Evolutionary conservation across 2,888 invertebrate genomes (phyloP).

Genomic region (Tipula unca): DNA sequence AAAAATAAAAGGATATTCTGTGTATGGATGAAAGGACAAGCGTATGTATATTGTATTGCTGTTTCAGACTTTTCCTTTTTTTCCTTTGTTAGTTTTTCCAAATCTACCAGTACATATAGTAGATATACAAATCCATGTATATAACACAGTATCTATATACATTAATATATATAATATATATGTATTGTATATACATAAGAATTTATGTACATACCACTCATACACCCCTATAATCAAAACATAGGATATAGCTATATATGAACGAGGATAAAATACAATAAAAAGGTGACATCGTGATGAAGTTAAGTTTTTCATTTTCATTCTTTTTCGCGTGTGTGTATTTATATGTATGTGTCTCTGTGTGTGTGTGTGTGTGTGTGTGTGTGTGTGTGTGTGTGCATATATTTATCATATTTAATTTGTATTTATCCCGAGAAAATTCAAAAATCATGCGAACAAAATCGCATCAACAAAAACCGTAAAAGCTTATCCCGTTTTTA

Average conservation of each 20-base stretch:
- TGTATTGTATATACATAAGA: no score
- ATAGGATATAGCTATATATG: not conserved
- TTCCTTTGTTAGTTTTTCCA: constrained; percentile 8
- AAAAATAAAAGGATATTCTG: not conserved
- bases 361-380: no score
- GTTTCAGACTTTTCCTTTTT: not conserved
- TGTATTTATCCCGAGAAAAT: not conserved
- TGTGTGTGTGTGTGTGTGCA: not conserved
- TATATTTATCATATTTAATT: not conserved
- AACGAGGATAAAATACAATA: constrained; percentile 4
- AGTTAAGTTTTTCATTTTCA: not conserved
- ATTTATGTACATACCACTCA: not conserved
- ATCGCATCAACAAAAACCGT: not conserved
- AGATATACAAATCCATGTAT: not conserved
- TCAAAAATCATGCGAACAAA: not conserved
- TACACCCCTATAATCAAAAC: not conserved
- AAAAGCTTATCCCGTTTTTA: not conserved
- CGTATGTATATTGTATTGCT: not conserved
- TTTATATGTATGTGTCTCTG: not conserved
- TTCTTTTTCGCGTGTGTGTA: not conserved
- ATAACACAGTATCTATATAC: not conserved
- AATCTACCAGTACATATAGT: not conserved
- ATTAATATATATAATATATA: not conserved
- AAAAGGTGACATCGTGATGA: constrained; percentile 19
- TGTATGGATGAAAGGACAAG: not conserved